Base-by-base conservation (phyloP, 2,797 vertebrate species). In the Odontamblyopus lacepedii region DNA sequence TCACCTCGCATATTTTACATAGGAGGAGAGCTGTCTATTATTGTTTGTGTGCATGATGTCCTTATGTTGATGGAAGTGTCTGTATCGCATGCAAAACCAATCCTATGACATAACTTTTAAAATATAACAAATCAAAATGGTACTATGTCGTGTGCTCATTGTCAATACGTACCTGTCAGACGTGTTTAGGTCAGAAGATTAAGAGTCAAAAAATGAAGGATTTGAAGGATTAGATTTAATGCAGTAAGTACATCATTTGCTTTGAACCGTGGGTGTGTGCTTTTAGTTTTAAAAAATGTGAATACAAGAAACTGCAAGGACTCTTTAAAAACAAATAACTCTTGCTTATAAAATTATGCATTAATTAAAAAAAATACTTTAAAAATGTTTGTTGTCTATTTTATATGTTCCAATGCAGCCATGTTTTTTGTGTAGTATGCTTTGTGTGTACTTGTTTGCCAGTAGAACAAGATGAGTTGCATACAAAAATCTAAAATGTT, bases 1-100 rank as follows among this genome's bases (percentile, higher is more conserved):
- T 63, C 38, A 23, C 4, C 4, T 41, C n/a, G 1, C 35, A n/a
- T 11, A 35, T 23, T 63, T 63, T 41, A 63, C 60, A 44, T 26
- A 32, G 13, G 15, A 5, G 35, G n/a, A 5, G 4, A 18, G 27
- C 59, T 6, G 23, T 41, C 6, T 44, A 77, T 72, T 7, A 27
- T 2, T 72, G 73, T n/a, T 15, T 32, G 8, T 62, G 27, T 69
- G 78, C 74, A 85, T 57, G 70, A 57, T 27, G 67, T 66, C 65
- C 66, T 57, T 68, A 32, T 72, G 73, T 35, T 29, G 69, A 67
- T 67, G n/a, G 56, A 78, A n/a, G 8, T 71, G 76, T 74, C 57
- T 79, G 73, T 78, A 78, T 73, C 63, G 85, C 81, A 85, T 86
- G 81, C 19, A 19, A 50, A 26, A 12, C 38, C 38, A 41, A 41